These are phyloP conservation scores for Plagodis pulveraria DNA, from an alignment of 2,888 invertebrate species.

Conservation along the genomic window DNA sequence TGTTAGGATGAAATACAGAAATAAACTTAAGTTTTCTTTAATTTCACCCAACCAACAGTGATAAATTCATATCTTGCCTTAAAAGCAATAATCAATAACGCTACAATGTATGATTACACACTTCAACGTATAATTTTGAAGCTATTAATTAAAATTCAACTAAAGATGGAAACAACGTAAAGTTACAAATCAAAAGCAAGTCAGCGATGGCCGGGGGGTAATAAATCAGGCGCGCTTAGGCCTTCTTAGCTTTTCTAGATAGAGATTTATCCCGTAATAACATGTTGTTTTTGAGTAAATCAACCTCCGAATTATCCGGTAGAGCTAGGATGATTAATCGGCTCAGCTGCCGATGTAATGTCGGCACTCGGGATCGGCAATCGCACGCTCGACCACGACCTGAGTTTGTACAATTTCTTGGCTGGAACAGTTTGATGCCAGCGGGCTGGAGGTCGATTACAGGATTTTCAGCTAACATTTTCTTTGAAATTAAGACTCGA, in stretches of 20 bases:
- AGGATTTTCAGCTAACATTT: no score
- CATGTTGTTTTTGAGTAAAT: constrained; percentile 84
- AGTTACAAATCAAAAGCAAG: constrained; percentile 79
- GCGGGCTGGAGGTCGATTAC: no score
- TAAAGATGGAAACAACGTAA: constrained; percentile 76
- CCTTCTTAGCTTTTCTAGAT: constrained; percentile 85
- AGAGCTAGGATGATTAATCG: constrained; percentile 82
- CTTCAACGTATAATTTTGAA: constrained; percentile 75
- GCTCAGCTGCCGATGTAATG: constrained; percentile 73
- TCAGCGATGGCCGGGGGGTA: constrained; percentile 70
- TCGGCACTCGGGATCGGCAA: constrained; percentile 40
- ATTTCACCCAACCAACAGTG: constrained; percentile 42
- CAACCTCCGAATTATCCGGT: constrained; percentile 85
- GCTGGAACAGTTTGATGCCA: background rate
- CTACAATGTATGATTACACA: constrained; percentile 73
- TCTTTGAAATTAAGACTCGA: no score
- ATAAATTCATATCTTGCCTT: constrained; percentile 62
- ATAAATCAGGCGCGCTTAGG: constrained; percentile 83
- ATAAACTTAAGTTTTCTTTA: constrained; percentile 30
- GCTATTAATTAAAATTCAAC: constrained; percentile 82
- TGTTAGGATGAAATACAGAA: constrained; percentile 12
- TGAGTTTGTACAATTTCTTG: background rate
- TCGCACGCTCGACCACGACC: constrained; percentile 13
- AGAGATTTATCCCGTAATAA: constrained; percentile 85
- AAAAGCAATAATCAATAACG: constrained; percentile 78